Percentiles rank a stretch among this genome's conserved stretches.
These are phyloP conservation scores for Poeciliopsis presidionis DNA, from an alignment of 2,797 vertebrate species.

Conservation along the genomic window DNA sequence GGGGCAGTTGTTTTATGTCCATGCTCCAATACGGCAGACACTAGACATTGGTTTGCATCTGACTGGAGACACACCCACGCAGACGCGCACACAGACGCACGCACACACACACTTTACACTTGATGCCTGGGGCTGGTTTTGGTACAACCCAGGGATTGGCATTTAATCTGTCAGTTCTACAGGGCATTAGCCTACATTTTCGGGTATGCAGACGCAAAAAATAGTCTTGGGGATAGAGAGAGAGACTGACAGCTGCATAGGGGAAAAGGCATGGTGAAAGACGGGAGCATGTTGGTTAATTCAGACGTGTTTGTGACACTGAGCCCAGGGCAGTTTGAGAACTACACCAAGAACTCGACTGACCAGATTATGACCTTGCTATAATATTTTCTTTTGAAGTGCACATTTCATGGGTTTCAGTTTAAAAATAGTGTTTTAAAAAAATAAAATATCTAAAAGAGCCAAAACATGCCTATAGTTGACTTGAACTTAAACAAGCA, in stretches of 20 bases:
- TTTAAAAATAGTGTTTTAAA: no score
- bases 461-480: not conserved
- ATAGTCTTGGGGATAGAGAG: slow-evolving; percentile 42
- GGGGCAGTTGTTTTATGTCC: slow-evolving; percentile 67
- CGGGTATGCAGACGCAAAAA: slow-evolving; percentile 49
- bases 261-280: slow-evolving; percentile 16
- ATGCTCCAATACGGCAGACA: slow-evolving; percentile 49
- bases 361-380: slow-evolving; percentile 20
- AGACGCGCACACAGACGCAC: slow-evolving; percentile 14
- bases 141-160: slow-evolving; percentile 74
- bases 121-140: slow-evolving; percentile 68
- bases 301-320: slow-evolving; percentile 19
- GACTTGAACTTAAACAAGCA: not conserved
- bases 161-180: slow-evolving; percentile 75
- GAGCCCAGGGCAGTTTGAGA: slow-evolving; percentile 45
- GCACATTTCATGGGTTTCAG: not conserved
- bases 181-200: slow-evolving; percentile 79
- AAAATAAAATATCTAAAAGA: not conserved
- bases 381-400: slow-evolving; percentile 15
- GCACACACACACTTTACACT: slow-evolving; percentile 18
- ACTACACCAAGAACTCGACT: slow-evolving; percentile 19
- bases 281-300: slow-evolving; percentile 16
- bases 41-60: slow-evolving; percentile 53
- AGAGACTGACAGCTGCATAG: slow-evolving; percentile 35
- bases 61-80: slow-evolving; percentile 22